Evolutionary conservation across 2,888 invertebrate genomes (phyloP).

Genomic region (Heliconius hortense): DNA sequence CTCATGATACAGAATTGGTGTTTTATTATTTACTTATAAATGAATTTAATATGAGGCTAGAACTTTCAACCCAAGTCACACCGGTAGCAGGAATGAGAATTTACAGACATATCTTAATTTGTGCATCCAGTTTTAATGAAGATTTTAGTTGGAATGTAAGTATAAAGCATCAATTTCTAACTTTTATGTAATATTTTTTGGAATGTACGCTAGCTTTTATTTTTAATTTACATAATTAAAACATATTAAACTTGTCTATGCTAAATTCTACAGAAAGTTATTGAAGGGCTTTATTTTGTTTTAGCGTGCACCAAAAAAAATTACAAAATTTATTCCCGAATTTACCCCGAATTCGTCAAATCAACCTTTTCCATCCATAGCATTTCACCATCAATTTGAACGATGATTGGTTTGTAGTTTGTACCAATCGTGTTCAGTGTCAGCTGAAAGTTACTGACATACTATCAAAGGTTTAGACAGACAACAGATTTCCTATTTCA

Average conservation of each 20-base stretch:
- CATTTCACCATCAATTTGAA: background rate
- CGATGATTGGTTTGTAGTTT: background rate
- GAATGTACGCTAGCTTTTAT: background rate
- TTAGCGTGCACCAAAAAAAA: background rate
- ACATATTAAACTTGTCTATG: too few relatives aligned
- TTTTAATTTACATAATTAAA: too few relatives aligned
- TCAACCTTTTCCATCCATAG: background rate
- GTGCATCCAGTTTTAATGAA: slow-evolving; percentile 56
- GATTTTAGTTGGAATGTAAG: slow-evolving; percentile 58
- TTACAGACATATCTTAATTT: slow-evolving; percentile 59
- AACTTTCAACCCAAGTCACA: slow-evolving; percentile 45
- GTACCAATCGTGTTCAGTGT: background rate
- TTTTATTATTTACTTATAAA: slow-evolving; percentile 57
- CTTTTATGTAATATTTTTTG: background rate
- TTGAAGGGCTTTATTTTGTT: too few relatives aligned
- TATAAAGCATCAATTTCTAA: background rate
- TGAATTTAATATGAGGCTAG: slow-evolving; percentile 57
- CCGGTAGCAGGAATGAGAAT: slow-evolving; percentile 52
- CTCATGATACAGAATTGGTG: slow-evolving; percentile 60
- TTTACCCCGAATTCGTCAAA: too few relatives aligned
- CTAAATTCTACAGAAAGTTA: too few relatives aligned
- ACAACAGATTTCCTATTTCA: background rate
- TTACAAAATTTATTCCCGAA: background rate
- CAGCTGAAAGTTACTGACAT: background rate
- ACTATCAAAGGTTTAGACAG: background rate